A percentile compares a stretch with the other conserved stretches of the same genome.
phyloP scores from a whole-genome alignment of 2,113 vertebrate species.

The Elaphurus davidianus region DNA sequence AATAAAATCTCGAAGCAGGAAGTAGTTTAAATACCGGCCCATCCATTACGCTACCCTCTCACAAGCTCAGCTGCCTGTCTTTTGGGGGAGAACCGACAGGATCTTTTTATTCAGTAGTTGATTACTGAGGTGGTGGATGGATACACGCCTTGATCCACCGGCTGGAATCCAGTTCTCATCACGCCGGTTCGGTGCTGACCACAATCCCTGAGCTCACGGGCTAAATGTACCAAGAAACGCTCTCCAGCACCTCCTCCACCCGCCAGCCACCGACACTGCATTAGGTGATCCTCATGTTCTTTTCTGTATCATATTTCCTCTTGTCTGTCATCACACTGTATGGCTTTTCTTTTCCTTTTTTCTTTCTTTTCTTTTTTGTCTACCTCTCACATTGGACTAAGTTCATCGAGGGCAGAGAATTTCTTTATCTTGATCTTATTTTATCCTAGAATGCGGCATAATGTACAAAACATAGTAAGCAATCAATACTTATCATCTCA shows the following conservation, averaged over 20 bases:
- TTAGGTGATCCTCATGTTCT: not conserved
- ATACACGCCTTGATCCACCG: not conserved
- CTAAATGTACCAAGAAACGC: not conserved
- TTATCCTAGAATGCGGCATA: not conserved
- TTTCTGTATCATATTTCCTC: not conserved
- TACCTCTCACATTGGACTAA: not conserved
- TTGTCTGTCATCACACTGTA: not conserved
- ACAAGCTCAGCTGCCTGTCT: not conserved
- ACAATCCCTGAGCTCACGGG: not conserved
- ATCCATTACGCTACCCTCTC: not conserved
- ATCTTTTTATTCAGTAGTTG: not conserved
- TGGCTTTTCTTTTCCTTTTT: no score
- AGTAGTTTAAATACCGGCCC: not conserved
- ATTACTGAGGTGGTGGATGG: not conserved
- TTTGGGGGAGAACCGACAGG: not conserved
- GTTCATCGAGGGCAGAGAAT: not conserved
- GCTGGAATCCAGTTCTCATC: not conserved
- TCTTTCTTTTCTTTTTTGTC: not conserved
- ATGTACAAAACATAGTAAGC: not conserved
- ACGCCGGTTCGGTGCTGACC: accelerated
- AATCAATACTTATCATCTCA: not conserved
- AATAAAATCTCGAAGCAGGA: not conserved
- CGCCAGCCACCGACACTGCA: not conserved
- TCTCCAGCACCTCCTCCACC: not conserved
- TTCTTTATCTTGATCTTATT: not conserved